Evolutionary conservation across 2,113 vertebrate species (phyloP).

Genomic region (Neotragus moschatus): DNA sequence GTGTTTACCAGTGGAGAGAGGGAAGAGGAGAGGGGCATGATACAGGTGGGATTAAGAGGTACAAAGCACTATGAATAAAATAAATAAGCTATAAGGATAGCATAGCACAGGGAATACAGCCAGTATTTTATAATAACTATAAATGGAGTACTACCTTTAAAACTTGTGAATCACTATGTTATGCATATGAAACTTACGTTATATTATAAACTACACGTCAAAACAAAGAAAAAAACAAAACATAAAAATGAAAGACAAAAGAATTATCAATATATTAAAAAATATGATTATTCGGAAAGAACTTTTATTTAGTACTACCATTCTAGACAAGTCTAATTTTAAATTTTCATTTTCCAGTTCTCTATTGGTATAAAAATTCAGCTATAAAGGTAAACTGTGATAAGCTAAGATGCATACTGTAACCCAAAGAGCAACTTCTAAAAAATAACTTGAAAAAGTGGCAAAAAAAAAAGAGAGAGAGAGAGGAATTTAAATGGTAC

Average conservation of each 20-base stretch:
- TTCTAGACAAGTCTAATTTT: constrained; percentile 10
- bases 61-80: neutral
- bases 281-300: neutral
- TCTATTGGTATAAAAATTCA: constrained; percentile 2
- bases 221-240: neutral
- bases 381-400: neutral
- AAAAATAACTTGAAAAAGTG: neutral
- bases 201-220: neutral
- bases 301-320: neutral
- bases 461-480: neutral
- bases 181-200: neutral
- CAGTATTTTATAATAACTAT: neutral
- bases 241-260: neutral
- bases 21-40: neutral
- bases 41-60: neutral
- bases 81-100: neutral
- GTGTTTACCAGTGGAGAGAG: neutral
- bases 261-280: neutral
- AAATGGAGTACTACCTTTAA: neutral
- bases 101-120: neutral
- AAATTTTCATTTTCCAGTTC: neutral
- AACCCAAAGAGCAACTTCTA: neutral
- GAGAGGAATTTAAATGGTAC: neutral
- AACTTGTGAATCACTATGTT: neutral
- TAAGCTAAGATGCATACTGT: neutral